These are phyloP conservation scores for Thelaira solivaga DNA, from an alignment of 2,888 invertebrate genomes.

Conservation along the genomic window DNA sequence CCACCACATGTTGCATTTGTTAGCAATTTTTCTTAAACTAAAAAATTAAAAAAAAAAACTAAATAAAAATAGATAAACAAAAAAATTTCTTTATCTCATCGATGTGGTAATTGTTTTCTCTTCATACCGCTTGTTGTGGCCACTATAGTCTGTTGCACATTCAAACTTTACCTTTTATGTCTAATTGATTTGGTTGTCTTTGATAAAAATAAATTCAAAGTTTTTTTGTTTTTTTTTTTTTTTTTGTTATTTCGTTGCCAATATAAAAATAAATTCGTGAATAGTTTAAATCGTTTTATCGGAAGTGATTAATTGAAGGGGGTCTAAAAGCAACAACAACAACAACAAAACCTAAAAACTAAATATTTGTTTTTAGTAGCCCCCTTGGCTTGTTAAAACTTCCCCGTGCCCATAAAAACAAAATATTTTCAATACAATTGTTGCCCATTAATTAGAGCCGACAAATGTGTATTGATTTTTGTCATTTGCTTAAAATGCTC, in stretches of 20 bases:
- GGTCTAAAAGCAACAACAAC: conserved; percentile 39
- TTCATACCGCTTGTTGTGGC: background rate
- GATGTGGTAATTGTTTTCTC: conserved; percentile 41
- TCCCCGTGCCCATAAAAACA: too few species aligned
- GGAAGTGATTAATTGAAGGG: conserved; percentile 62
- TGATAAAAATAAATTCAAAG: conserved; percentile 46
- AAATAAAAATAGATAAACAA: background rate
- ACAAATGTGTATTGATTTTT: conserved; percentile 38
- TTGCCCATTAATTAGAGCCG: conserved; percentile 35
- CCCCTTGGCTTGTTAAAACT: background rate
- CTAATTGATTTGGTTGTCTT: conserved; percentile 48
- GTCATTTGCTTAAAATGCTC: conserved; percentile 14
- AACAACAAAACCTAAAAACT: conserved; percentile 4
- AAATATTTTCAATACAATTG: conserved; percentile 24
- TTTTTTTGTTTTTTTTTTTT: conserved; percentile 32
- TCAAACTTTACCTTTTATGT: conserved; percentile 61
- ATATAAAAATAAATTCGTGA: conserved; percentile 49
- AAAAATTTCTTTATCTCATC: conserved; percentile 30
- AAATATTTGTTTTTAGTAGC: conserved; percentile 21
- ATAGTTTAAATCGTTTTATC: conserved; percentile 54
- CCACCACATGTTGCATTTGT: conserved; percentile 61
- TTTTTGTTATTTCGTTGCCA: conserved; percentile 48
- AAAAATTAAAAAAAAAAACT: conserved; percentile 1
- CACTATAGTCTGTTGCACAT: conserved; percentile 3
- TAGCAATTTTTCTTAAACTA: conserved; percentile 52